Evolutionary conservation across 2,797 vertebrate species (phyloP).

Genomic region (Acestrorhynchus altus): DNA sequence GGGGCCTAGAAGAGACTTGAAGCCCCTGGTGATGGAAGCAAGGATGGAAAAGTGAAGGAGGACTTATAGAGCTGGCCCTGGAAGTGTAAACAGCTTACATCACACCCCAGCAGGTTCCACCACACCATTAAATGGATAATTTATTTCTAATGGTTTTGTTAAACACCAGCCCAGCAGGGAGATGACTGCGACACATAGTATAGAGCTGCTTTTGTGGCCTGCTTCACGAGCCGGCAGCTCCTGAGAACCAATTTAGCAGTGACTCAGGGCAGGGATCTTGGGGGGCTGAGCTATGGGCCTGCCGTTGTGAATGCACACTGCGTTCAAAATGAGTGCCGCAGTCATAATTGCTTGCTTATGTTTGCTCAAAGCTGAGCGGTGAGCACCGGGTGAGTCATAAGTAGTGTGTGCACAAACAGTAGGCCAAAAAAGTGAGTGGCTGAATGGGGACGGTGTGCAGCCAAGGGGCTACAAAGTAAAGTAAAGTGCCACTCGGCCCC

Average conservation of each 20-base stretch:
- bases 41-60: conserved; percentile 44
- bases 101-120: conserved; percentile 53
- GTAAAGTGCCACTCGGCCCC: conserved; percentile 54
- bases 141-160: conserved; percentile 66
- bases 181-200: conserved; percentile 49
- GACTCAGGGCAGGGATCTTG: not conserved
- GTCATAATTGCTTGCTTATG: conserved; percentile 44
- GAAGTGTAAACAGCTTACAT: conserved; percentile 58
- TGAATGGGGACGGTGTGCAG: conserved; percentile 52
- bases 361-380: conserved; percentile 16
- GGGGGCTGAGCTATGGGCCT: conserved; percentile 42
- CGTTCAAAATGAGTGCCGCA: conserved; percentile 19
- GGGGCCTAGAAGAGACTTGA: conserved; percentile 25
- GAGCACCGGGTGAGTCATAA: conserved; percentile 40
- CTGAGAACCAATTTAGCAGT: conserved; percentile 47
- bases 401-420: conserved; percentile 57
- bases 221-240: conserved; percentile 47
- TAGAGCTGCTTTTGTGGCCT: conserved; percentile 59
- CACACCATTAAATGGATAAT: conserved; percentile 62
- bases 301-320: conserved; percentile 43
- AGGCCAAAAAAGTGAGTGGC: conserved; percentile 43
- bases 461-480: conserved; percentile 46
- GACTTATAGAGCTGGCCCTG: conserved; percentile 23
- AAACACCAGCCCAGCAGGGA: conserved; percentile 53
- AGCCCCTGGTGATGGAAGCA: conserved; percentile 32